phyloP scores from a whole-genome alignment of 1,140 invertebrate genomes.

The Himalopsyche phryganea region DNA sequence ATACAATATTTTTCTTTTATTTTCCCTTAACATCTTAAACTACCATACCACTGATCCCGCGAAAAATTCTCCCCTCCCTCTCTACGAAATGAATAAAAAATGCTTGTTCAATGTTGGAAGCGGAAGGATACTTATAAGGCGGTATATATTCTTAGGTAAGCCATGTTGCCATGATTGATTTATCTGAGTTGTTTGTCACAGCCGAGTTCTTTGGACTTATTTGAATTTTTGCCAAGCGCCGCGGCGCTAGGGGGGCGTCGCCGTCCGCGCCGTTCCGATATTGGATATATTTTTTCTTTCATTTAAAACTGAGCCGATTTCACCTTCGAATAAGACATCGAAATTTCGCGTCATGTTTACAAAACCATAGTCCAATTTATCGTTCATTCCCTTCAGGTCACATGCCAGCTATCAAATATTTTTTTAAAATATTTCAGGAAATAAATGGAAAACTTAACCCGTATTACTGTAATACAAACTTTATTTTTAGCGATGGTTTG shows the following conservation, averaged over 20 bases:
- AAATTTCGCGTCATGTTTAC: neutral
- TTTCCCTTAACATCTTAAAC: no score
- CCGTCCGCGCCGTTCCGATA: constrained; percentile 19
- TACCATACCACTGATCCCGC: constrained; percentile 4
- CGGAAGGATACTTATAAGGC: constrained; percentile 29
- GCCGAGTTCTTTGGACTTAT: constrained; percentile 45
- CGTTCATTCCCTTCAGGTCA: no score
- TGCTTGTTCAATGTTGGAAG: constrained; percentile 31
- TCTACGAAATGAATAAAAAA: constrained; percentile 26
- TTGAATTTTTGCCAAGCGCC: constrained; percentile 51
- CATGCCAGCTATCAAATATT: no score
- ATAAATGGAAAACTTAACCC: no score
- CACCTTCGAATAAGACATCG: constrained; percentile 27
- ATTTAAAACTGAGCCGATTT: constrained; percentile 26
- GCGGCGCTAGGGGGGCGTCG: constrained; percentile 41
- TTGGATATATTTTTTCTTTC: constrained; percentile 33
- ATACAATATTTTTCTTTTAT: no score
- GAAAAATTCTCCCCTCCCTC: constrained; percentile 19
- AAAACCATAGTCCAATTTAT: no score
- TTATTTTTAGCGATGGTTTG: no score
- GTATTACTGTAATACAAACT: no score
- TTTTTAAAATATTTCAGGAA: no score
- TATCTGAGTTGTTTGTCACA: constrained; percentile 57
- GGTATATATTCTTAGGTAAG: constrained; percentile 19
- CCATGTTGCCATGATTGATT: constrained; percentile 54